Evolutionary conservation across 2,113 vertebrate genomes (phyloP), one percentile per base, ranked within the genome.

Genomic region (Donacobius atricapilla): DNA sequence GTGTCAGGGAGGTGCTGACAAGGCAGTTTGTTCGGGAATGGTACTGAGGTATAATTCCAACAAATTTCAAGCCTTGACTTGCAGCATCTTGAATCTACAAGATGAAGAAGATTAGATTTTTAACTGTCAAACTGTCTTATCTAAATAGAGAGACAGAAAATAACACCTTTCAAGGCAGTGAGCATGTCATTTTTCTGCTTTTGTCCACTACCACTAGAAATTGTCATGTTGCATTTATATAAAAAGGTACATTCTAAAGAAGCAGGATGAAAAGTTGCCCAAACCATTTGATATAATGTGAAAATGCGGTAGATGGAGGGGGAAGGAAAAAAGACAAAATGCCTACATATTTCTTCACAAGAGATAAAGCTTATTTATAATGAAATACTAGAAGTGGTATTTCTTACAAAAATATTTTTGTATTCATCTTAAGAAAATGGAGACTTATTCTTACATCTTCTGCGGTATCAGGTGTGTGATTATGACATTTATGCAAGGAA

Each of bases 1-100:
- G 93, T n/a, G 94, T 94, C 42, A 96, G 94, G 54, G 97, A 95
- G 82, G 97, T 25, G 30, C 95, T 97, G 96, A 97, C 95, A 31
- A 96, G 95, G 17, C 94, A 93, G 87, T 83, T 92, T 91, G 48
- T 95, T 31, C 91, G 89, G 89, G 97, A 97, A 37, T 94, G 97
- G 28, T 98, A 98, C 87, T 99, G 98, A 95, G 99, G 98, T 82
- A 99, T 96, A 61, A 99, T 98, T 54, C 99, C 99, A n/a, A 99
- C 98, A 77, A 99, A 99, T 94, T 98, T 98, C 97, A 99, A 98
- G 69, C 99, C 99, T 91, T 98, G 99, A 94, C 99, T 98, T 20
- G 99, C 99, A 19, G 98, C 99, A 82, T 99, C 99, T 97, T 99
- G 99, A 96, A 99, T 98, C 98, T 99, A 98, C 97, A 97, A 97